phyloP scores from a whole-genome alignment of 2,113 vertebrate genomes.

The Tonatia bakeri region DNA sequence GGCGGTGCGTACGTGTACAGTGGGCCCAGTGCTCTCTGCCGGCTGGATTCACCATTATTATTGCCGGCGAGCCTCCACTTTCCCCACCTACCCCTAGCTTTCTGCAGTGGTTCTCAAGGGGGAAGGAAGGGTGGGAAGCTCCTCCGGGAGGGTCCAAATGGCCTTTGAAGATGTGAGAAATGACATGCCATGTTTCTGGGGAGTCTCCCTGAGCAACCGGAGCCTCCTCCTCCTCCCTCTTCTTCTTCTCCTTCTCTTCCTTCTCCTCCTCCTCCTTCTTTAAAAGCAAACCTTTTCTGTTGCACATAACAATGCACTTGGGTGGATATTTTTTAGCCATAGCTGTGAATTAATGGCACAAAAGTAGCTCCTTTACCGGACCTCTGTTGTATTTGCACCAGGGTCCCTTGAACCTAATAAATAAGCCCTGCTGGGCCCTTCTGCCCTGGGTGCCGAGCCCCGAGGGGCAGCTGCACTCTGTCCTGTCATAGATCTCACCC shows the following conservation, averaged over 20 bases:
- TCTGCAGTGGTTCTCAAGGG: not conserved
- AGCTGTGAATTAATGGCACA: constrained; percentile 65
- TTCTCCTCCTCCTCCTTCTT: constrained; percentile 15
- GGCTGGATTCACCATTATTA: not conserved
- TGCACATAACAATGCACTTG: constrained; percentile 38
- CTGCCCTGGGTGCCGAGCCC: not conserved
- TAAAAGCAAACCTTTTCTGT: constrained; percentile 45
- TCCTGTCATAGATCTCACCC: not conserved
- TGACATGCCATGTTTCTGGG: not conserved
- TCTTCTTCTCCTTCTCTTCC: constrained; percentile 42
- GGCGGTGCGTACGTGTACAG: accelerated
- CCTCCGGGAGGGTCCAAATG: not conserved
- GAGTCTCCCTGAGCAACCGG: constrained; percentile 29
- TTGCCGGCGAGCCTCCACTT: not conserved
- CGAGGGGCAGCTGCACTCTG: not conserved
- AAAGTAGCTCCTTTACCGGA: constrained; percentile 43
- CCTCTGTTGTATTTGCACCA: constrained; percentile 51
- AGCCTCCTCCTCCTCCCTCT: constrained; percentile 35
- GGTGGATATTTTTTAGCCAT: constrained; percentile 63
- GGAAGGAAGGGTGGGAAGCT: not conserved
- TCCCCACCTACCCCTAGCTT: not conserved
- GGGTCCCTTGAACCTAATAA: constrained; percentile 43
- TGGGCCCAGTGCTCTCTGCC: not conserved
- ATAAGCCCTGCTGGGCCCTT: constrained; percentile 2
- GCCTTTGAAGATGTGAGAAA: constrained; percentile 22